Base-by-base conservation (phyloP, 1,140 invertebrate species). In the Bombus impatiens region DNA sequence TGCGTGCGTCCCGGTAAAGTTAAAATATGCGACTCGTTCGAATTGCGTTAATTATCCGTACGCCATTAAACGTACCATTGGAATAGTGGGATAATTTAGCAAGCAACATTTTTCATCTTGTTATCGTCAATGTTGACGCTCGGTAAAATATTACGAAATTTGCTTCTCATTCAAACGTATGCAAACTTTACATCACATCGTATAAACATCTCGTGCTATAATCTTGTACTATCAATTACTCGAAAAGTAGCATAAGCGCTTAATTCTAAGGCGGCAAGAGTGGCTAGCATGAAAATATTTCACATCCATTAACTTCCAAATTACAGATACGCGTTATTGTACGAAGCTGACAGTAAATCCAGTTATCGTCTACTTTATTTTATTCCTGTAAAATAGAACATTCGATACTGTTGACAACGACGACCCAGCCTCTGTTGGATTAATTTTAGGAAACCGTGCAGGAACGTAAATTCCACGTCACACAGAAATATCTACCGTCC, bases 371-470 rank as follows among this genome's bases (percentile, higher is more conserved):
- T 2, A 2, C 47, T 53, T 44, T 3, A 0, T 15, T 15, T 44
- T 15, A 0, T 44, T 4, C 0, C 15, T 4, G 44, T 15, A 44
- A 44, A 44, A 44, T 44, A 44, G 44, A 15, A 13, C 44, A 10
- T 25, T 62, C 10, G 25, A 62, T 13, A 13, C 59, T 1, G 1
- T 3, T 13, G 57, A n/a, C 0, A 3, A 13, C 10, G 57, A n/a
- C 0, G 10, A 5, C 10, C 3, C 4, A n/a, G 3, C 12, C 59
- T 1, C 13, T 10, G 0, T n/a, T 13, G 28, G 12, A 13, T n/a
- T 8, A 8, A 53, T 22, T 22, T 62, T 4, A n/a, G 4, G 12
- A n/a, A 22, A 59, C 28, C 6, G 25, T 10, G 9, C 8, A 59
- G 57, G 3, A 4, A 8, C 47, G 2, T 2, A 22, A 22, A 53